Conservation (phyloP, 2,797 vertebrate species). For the Natrix natrix region DNA sequence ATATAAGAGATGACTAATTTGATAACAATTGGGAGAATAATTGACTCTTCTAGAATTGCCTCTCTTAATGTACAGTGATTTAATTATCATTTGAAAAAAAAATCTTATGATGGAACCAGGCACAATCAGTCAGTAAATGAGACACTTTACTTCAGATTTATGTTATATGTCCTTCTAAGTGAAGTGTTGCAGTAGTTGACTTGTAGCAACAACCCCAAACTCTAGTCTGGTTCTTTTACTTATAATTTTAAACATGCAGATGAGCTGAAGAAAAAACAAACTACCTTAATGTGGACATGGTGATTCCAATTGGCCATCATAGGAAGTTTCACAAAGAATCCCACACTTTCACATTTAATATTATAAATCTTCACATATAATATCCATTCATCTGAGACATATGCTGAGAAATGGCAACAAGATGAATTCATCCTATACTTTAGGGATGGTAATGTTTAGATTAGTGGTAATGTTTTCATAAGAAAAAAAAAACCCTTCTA, state of each 20-base stretch:
- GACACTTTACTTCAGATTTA: background rate
- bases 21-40: background rate
- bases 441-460: background rate
- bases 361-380: background rate
- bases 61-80: background rate
- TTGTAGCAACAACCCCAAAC: background rate
- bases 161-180: background rate
- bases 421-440: background rate
- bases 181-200: background rate
- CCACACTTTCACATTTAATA: background rate
- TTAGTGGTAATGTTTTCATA: background rate
- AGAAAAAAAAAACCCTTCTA: background rate
- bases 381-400: background rate
- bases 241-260: background rate
- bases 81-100: background rate
- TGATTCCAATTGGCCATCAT: background rate
- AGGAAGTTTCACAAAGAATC: background rate
- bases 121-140: background rate
- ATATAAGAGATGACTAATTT: background rate
- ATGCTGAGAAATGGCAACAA: background rate
- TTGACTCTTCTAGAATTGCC: background rate
- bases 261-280: background rate
- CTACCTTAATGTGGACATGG: background rate
- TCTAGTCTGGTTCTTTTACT: background rate
- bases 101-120: background rate